Percentiles rank a stretch among this genome's conserved stretches.
Conservation (phyloP, 92 coral and sea anemone genomes). For the Epizoanthus rinbou region DNA sequence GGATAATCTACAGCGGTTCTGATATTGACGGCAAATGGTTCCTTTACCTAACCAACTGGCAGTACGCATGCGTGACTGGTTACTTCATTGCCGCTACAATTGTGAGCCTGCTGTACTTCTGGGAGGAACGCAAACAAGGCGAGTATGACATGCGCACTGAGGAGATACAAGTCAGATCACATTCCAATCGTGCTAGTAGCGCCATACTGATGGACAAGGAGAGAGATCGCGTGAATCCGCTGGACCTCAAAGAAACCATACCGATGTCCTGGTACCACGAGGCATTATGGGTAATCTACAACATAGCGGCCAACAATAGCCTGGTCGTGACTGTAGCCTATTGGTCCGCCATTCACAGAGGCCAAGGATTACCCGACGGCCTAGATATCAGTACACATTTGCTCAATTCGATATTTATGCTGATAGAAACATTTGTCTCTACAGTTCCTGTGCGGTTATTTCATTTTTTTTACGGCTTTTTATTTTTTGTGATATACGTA, state of each 20-base stretch:
- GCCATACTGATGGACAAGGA: constrained; percentile 41
- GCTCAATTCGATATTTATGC: constrained; percentile 64
- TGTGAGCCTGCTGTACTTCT: constrained; percentile 64
- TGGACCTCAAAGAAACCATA: constrained; percentile 65
- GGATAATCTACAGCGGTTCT: constrained; percentile 28
- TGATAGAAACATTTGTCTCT: constrained; percentile 64
- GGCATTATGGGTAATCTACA: constrained; percentile 76
- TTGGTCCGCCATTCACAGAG: constrained; percentile 46
- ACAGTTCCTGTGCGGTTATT: constrained; percentile 76
- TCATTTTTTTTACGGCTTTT: constrained; percentile 79
- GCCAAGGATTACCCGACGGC: constrained; percentile 46
- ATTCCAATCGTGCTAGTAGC: constrained; percentile 16
- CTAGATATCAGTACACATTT: constrained; percentile 67
- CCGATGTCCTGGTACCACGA: constrained; percentile 76
- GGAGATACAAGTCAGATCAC: constrained; percentile 50
- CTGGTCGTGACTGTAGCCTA: constrained; percentile 51
- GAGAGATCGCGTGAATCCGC: constrained; percentile 59
- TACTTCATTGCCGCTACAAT: constrained; percentile 68
- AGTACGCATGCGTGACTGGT: constrained; percentile 58
- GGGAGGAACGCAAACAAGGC: constrained; percentile 80
- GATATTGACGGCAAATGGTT: constrained; percentile 71
- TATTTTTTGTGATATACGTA: constrained; percentile 60
- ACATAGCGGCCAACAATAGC: constrained; percentile 75
- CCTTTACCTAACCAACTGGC: constrained; percentile 79
- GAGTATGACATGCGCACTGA: constrained; percentile 83